Evolutionary conservation across 1,140 invertebrate genomes (phyloP), one percentile per base, ranked within the genome.

Genomic region (Drosophila parabipectinata): DNA sequence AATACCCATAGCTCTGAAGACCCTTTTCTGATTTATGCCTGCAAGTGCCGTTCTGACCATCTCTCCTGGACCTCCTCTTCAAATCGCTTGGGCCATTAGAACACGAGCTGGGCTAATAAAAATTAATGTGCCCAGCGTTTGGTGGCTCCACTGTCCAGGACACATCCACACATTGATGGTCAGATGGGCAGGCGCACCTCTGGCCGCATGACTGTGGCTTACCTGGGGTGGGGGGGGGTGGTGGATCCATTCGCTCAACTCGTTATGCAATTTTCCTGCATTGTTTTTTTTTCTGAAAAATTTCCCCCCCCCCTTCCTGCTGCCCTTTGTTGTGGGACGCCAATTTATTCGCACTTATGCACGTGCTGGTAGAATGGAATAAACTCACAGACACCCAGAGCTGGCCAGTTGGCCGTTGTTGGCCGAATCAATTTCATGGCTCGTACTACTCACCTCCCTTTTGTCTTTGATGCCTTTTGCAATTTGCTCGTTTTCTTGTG

Each of bases 261-360:
- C 54, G 79, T 83, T 83, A 87, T 88, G 83, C 83, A 88, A 87
- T 88, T 79, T 83, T 28, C 63, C 30, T 69, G 71, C 75, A 87
- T 82, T 79, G 71, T 72, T 76, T 74, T 61, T 51, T 30, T 14
- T 24, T 50, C 41, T 55, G 62, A 47, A 77, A 50, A 76, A 68
- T 54, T 50, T 21, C 21, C 28, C 9, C 9, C 12, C 9, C 4
- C 30, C 28, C 18, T 32, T 9, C 4, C 5, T 7, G 26, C 1
- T 45, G 26, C 12, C 26, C 44, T 53, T 47, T 80, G 55, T 61
- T 48, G 41, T 47, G 74, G 64, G 82, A 71, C 78, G 74, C 62
- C 82, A 87, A 88, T 88, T 88, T 87, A 87, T 87, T 80, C 83
- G 50, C 82, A 78, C 78, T 87, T 87, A 85, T 82, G 74, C 78